Conservation (phyloP, 2,113 vertebrate genomes). For the Cygnus buccinator region DNA sequence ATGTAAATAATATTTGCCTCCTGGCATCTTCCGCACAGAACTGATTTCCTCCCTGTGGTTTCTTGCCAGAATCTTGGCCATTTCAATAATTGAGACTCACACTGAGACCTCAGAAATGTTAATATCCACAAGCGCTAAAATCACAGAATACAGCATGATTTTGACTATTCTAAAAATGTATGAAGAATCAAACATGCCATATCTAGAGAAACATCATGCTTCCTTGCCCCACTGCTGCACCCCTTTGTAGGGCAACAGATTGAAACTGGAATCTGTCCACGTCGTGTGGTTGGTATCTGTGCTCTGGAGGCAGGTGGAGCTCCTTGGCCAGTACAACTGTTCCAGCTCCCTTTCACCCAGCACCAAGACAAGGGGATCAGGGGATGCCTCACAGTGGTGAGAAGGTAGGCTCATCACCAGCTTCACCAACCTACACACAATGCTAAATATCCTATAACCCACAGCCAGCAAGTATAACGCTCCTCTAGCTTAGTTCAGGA, state of each 20-base stretch:
- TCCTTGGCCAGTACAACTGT: background rate
- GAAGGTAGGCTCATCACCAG: background rate
- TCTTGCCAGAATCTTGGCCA: slow-evolving; percentile 65
- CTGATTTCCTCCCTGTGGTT: slow-evolving; percentile 69
- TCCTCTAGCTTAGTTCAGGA: slow-evolving; percentile 42
- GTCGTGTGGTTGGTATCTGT: background rate
- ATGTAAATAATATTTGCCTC: slow-evolving; percentile 72
- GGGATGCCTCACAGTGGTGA: background rate
- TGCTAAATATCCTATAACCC: background rate
- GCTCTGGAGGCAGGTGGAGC: background rate
- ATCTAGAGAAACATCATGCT: background rate
- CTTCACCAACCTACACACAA: background rate
- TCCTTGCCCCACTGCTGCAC: background rate
- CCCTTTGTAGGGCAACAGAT: background rate
- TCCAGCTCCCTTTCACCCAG: background rate
- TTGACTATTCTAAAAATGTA: background rate
- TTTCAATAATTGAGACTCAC: slow-evolving; percentile 66
- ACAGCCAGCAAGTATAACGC: background rate
- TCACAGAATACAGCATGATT: background rate
- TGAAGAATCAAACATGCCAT: background rate
- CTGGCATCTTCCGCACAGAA: slow-evolving; percentile 57
- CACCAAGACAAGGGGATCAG: background rate
- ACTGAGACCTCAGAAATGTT: slow-evolving; percentile 63
- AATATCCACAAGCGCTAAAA: slow-evolving; percentile 59
- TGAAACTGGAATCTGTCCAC: background rate